Evolutionary conservation across 2,113 vertebrate species (phyloP), one percentile per base, ranked within the genome.

Genomic region (Ariopsis seemanni): DNA sequence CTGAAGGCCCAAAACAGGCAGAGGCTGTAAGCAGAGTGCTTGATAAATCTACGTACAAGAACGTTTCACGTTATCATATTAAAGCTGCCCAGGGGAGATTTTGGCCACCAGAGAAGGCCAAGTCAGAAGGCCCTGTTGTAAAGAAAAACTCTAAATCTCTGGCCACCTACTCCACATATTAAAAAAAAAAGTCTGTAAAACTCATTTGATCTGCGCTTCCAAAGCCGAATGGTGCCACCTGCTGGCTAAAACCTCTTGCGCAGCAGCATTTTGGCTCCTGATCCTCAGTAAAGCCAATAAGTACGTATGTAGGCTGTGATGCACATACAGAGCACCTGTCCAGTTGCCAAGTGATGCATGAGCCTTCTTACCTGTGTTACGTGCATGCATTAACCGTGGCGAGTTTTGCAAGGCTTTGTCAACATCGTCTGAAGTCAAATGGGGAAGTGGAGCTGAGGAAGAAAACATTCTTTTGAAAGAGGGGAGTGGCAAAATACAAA

Each of bases 391-490:
- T 96, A 97, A 96, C 94, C 96, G 96, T 90, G 97, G 97, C 93
- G 97, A 97, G 95, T 97, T 97, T 96, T 97, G 97, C 94, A 97
- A 97, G 95, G 96, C 97, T 90, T 97, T 97, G 95, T 97, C 97
- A 95, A 97, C 97, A 95, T 97, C 97, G 96, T 97, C 97, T 94
- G 97, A 97, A 96, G 97, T 97, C 97, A 97, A 96, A 96, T 97
- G 97, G 95, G 96, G 96, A 96, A 97, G 97, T 95, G 97, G 97
- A 95, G 97, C 97, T 97, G 95, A 93, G 95, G 95, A 95, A 93
- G 91, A 92, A 91, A 93, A 85, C 90, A 90, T 91, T 90, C 88
- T 91, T 90, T 91, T 92, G 85, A 88, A 91, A 90, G 87, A 90
- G 27, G 80, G 85, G 88, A 85, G 62, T 89, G 80, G 80, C 83